phyloP scores from a whole-genome alignment of 2,113 vertebrate species.

The Collichthys lucidus region DNA sequence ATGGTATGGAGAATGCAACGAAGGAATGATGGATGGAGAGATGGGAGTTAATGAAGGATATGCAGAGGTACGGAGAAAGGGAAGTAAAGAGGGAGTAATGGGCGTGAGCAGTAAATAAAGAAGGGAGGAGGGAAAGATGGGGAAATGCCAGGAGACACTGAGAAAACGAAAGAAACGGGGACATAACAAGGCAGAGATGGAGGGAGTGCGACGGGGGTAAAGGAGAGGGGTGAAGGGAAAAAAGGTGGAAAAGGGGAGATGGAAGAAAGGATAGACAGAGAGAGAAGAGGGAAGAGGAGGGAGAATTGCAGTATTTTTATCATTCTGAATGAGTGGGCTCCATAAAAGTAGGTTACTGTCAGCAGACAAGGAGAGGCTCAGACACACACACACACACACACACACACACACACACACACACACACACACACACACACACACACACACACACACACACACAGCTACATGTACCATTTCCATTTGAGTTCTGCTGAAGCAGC shows the following conservation, averaged over 20 bases:
- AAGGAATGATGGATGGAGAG: not conserved
- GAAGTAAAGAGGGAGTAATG: too few species aligned
- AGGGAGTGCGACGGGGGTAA: not conserved
- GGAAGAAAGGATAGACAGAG: conserved; percentile 29
- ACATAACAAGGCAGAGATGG: not conserved
- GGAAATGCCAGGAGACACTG: not conserved
- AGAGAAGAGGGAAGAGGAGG: conserved; percentile 34
- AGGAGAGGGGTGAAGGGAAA: not conserved
- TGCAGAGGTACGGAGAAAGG: not conserved
- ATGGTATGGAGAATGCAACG: too few species aligned
- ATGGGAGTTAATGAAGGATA: not conserved
- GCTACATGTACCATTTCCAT: conserved; percentile 61
- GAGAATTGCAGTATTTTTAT: conserved; percentile 75
- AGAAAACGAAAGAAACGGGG: not conserved
- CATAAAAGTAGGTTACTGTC: conserved; percentile 81
- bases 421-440: conserved; percentile 43
- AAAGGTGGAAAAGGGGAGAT: not conserved
- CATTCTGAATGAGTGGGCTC: conserved; percentile 73
- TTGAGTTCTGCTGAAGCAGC: conserved; percentile 65
- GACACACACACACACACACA: conserved; percentile 48
- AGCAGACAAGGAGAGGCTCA: conserved; percentile 58
- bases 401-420: conserved; percentile 47
- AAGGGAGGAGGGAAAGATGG: not conserved
- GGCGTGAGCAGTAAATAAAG: not conserved
- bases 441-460: conserved; percentile 12